Evolutionary conservation across 2,797 vertebrate genomes (phyloP).

Genomic region (Eulemur coronatus): DNA sequence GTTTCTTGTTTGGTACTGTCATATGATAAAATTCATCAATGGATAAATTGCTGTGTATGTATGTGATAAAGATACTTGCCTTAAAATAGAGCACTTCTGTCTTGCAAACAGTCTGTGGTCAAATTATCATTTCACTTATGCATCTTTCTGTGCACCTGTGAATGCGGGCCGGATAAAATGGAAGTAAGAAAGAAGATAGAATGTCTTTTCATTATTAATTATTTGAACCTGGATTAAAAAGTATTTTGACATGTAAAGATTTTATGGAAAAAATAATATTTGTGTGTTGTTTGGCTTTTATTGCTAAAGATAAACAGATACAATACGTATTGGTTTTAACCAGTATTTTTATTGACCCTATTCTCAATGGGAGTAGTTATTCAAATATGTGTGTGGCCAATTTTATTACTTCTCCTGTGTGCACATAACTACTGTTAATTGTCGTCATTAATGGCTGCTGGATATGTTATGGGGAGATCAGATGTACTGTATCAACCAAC

Average conservation of each 20-base stretch:
- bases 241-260: neutral
- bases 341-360: neutral
- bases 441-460: neutral
- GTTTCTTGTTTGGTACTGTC: conserved; percentile 40
- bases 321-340: neutral
- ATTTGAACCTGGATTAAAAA: conserved; percentile 34
- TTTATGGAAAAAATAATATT: neutral
- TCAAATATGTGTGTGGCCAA: neutral
- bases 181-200: neutral
- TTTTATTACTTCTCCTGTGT: neutral
- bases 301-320: conserved; percentile 4
- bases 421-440: neutral
- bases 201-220: neutral
- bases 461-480: neutral
- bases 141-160: neutral
- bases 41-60: neutral
- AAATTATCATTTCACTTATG: neutral
- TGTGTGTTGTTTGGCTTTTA: neutral
- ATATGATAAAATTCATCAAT: neutral
- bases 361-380: neutral
- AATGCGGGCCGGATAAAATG: neutral
- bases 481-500: neutral
- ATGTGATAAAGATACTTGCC: conserved; percentile 66
- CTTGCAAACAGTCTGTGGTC: neutral
- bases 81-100: conserved; percentile 68